phyloP scores from a whole-genome alignment of 2,113 vertebrate species.

The Engraulis encrasicolus region DNA sequence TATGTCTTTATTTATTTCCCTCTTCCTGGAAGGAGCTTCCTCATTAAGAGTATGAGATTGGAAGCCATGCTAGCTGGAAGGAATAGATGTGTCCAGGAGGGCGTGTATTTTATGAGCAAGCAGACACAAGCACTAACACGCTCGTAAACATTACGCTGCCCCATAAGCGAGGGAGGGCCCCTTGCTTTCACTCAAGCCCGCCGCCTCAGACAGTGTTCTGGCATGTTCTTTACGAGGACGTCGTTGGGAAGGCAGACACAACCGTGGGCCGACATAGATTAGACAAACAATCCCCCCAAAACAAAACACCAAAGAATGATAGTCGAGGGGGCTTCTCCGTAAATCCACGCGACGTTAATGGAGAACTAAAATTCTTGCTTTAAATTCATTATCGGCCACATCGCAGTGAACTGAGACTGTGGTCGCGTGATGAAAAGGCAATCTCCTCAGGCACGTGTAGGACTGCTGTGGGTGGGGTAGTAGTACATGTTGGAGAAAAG shows the following conservation, averaged over 20 bases:
- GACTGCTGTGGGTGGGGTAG: too few species aligned
- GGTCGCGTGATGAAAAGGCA: background rate
- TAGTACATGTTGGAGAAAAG: too few species aligned
- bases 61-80: background rate
- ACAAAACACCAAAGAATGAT: background rate
- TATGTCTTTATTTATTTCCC: background rate
- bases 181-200: background rate
- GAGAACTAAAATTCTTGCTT: slow-evolving; percentile 5
- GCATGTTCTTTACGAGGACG: background rate
- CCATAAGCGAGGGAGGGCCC: background rate
- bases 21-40: background rate
- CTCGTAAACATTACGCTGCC: slow-evolving; percentile 6
- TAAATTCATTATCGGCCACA: slow-evolving; percentile 3
- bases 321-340: background rate
- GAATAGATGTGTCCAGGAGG: background rate
- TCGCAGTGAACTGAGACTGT: background rate
- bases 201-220: background rate
- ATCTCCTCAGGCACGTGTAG: background rate
- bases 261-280: slow-evolving; percentile 17
- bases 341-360: slow-evolving; percentile 2
- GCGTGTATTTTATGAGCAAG: background rate
- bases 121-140: background rate
- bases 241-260: slow-evolving; percentile 9
- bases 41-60: background rate
- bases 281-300: background rate